These are phyloP conservation scores for Gastrophysa polygoni DNA, from an alignment of 2,888 invertebrate genomes.

Conservation along the genomic window DNA sequence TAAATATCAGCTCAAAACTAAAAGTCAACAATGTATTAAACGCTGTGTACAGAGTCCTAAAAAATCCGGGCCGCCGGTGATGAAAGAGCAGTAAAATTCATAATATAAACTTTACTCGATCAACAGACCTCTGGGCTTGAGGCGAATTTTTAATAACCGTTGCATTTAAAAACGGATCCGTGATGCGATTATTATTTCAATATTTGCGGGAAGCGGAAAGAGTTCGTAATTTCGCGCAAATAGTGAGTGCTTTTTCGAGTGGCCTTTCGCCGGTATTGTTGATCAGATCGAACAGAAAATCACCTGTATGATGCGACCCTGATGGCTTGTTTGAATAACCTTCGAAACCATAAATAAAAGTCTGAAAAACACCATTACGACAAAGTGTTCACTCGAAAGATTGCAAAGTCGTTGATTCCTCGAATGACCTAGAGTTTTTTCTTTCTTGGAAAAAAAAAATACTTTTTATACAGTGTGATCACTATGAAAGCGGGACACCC, in stretches of 20 bases:
- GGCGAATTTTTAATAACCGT: conserved; percentile 51
- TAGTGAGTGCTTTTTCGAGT: conserved; percentile 20
- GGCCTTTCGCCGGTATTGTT: too few relatives aligned
- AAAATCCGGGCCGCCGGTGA: conserved; percentile 55
- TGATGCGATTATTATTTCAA: conserved; percentile 48
- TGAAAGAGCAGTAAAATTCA: conserved; percentile 56
- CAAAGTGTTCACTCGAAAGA: too few relatives aligned
- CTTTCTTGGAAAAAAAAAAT: too few relatives aligned
- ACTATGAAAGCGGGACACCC: too few relatives aligned
- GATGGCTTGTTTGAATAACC: too few relatives aligned
- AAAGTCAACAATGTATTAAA: conserved; percentile 53
- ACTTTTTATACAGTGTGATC: too few relatives aligned
- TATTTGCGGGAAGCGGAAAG: conserved; percentile 40
- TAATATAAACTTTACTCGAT: conserved; percentile 57
- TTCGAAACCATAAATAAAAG: too few relatives aligned
- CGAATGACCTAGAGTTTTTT: too few relatives aligned
- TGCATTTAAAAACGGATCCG: conserved; percentile 45
- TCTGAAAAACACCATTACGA: too few relatives aligned
- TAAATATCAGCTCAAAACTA: conserved; percentile 51
- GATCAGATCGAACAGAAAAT: too few relatives aligned
- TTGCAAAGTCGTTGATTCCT: too few relatives aligned
- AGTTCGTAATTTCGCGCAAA: conserved; percentile 38
- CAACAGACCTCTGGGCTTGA: conserved; percentile 51
- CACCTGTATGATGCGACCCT: too few relatives aligned
- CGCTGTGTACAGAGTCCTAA: conserved; percentile 54